phyloP scores from a whole-genome alignment of 2,113 vertebrate genomes.

The Polypterus senegalus region DNA sequence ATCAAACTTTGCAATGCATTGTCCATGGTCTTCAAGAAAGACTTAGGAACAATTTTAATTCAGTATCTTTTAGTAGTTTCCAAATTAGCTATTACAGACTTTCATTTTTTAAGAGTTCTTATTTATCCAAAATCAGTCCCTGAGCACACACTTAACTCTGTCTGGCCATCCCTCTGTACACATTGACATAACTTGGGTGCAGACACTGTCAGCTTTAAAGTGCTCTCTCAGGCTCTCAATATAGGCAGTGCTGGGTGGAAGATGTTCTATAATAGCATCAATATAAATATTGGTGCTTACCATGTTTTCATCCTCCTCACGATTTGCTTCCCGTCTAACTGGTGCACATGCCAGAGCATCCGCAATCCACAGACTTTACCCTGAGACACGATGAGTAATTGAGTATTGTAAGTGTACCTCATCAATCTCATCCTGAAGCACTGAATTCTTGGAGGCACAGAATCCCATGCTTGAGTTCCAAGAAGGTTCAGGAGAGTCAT shows the following conservation, averaged over 20 bases:
- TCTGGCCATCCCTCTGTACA: slow-evolving; percentile 11
- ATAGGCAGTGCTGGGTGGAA: slow-evolving; percentile 5
- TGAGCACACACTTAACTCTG: background rate
- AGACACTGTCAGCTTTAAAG: slow-evolving; percentile 6
- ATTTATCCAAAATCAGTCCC: too few relatives aligned
- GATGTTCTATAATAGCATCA: background rate
- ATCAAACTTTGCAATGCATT: too few relatives aligned
- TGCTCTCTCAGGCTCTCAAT: background rate
- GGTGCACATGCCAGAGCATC: slow-evolving; percentile 7
- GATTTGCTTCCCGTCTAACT: background rate
- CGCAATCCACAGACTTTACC: slow-evolving; percentile 7
- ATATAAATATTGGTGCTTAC: slow-evolving; percentile 14
- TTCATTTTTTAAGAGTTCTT: too few relatives aligned
- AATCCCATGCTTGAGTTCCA: too few relatives aligned
- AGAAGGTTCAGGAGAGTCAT: too few relatives aligned
- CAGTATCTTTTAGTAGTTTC: too few relatives aligned
- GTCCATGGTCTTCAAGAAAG: too few relatives aligned
- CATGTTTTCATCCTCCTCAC: slow-evolving; percentile 3
- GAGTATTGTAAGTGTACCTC: too few relatives aligned
- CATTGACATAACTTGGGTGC: background rate
- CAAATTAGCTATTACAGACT: too few relatives aligned
- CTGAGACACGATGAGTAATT: slow-evolving; percentile 12
- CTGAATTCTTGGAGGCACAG: too few relatives aligned
- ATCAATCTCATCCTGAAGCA: too few relatives aligned
- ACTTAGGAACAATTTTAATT: too few relatives aligned